Evolutionary conservation across 1,140 invertebrate genomes (phyloP), one percentile per base, ranked within the genome.

Genomic region (Teleopsis dalmanni): DNA sequence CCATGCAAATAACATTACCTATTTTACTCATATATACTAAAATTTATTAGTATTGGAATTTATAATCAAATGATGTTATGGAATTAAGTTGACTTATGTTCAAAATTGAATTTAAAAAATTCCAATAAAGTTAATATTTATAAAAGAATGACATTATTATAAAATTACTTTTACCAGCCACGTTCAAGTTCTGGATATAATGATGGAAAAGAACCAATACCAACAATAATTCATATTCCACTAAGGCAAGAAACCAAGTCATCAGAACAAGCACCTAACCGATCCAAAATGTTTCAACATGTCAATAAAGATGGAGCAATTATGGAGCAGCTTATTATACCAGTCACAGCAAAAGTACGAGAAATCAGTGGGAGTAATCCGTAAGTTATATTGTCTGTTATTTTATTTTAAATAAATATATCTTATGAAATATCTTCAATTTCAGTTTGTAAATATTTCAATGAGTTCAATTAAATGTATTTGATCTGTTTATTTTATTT

Each of bases 271-370:
- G n/a, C n/a, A n/a, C n/a, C n/a, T n/a, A n/a, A n/a, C n/a, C n/a
- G 91, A 67, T 91, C 86, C 22, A 88, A 87, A 19, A 88, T 95
- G 58, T 97, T 93, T 93, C 88, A 93, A 62, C 89, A 92, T 68
- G 88, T 96, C 13, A 91, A 64, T 56, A 68, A 68, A 48, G 65
- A 67, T 53, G 63, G 63, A 4, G 38, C 21, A 14, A 59, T 60
- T 31, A 58, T 63, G 33, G 49, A 38, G 18, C 33, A 51, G 7
- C 18, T 40, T 10, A 38, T 46, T 23, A 45, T 46, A 40, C 34
- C 49, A 16, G 25, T 46, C 19, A 36, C 31, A n/a, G 16, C 23
- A 19, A 68, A 68, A 59, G 61, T 65, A 25, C 63, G 63, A 46
- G 60, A 66, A 45, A 65, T 65, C 48, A 67, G 65, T 53, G 64